Percentiles rank a stretch among this genome's conserved stretches.
Evolutionary conservation across 2,113 vertebrate genomes (phyloP).

Genomic region (Xenotilapia caudafasciata): DNA sequence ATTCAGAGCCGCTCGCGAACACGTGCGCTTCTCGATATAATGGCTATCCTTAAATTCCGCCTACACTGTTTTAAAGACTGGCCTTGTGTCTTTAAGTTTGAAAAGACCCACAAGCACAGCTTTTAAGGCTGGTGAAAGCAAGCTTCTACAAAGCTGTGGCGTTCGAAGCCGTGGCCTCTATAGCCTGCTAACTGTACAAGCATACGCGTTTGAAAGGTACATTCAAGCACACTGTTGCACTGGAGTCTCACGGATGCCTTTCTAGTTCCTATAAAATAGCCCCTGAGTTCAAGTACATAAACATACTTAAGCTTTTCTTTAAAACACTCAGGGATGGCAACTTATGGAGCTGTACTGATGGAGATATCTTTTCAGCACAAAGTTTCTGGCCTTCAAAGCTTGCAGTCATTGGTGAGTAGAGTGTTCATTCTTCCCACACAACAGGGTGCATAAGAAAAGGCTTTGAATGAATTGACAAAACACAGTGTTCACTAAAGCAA

Average conservation of each 20-base stretch:
- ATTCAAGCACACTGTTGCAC: constrained; percentile 11
- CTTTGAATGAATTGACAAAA: background rate
- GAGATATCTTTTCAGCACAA: background rate
- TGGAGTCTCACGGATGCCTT: constrained; percentile 14
- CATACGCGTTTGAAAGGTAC: constrained; percentile 1
- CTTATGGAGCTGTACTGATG: background rate
- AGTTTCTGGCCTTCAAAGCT: background rate
- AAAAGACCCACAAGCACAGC: constrained; percentile 26
- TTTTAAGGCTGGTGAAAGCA: constrained; percentile 37
- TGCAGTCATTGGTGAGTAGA: background rate
- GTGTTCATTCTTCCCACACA: background rate
- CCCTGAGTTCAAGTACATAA: background rate
- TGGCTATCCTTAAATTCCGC: constrained; percentile 19
- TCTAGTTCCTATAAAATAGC: constrained; percentile 12
- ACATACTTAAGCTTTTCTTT: background rate
- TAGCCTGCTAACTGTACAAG: constrained; percentile 18
- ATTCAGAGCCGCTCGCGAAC: background rate
- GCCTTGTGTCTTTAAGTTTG: constrained; percentile 37
- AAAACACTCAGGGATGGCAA: background rate
- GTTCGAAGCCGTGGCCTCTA: constrained; percentile 2
- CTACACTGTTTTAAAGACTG: constrained; percentile 19
- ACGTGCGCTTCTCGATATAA: background rate
- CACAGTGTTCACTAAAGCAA: background rate
- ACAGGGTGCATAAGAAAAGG: background rate
- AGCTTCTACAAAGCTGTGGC: background rate